Conservation (phyloP, 1,140 invertebrate species). For the Drosophila paulistorum region DNA sequence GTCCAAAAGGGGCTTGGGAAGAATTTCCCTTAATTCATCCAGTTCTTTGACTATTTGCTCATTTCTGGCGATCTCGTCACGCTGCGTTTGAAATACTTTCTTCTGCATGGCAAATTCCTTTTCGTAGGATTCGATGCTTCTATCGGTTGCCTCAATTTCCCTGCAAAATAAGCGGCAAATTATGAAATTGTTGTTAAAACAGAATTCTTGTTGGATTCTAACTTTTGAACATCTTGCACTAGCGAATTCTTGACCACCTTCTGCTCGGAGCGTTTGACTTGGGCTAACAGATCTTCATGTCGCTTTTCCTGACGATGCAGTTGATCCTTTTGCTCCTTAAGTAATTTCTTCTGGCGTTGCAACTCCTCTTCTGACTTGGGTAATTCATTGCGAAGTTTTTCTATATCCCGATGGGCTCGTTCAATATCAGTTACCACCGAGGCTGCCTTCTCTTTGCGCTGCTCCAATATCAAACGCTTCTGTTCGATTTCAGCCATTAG, state of each 20-base stretch:
- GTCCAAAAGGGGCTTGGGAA: slow-evolving; percentile 31
- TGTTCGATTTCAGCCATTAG: slow-evolving; percentile 27
- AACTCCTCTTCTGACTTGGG: slow-evolving; percentile 27
- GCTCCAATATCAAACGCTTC: slow-evolving; percentile 42
- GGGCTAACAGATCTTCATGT: slow-evolving; percentile 27
- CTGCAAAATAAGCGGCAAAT: slow-evolving; percentile 14
- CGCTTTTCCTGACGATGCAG: slow-evolving; percentile 27
- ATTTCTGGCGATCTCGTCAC: slow-evolving; percentile 41
- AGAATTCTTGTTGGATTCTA: not conserved
- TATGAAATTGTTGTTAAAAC: not conserved
- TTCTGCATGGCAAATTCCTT: slow-evolving; percentile 35
- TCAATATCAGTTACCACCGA: slow-evolving; percentile 20
- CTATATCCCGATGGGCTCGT: slow-evolving; percentile 30
- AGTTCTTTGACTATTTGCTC: slow-evolving; percentile 37
- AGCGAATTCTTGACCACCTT: slow-evolving; percentile 54
- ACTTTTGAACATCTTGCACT: slow-evolving; percentile 45
- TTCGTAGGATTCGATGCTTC: slow-evolving; percentile 41
- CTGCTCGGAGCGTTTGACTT: slow-evolving; percentile 43
- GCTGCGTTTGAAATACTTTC: slow-evolving; percentile 38
- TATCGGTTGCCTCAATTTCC: slow-evolving; percentile 26
- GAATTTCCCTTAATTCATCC: slow-evolving; percentile 38
- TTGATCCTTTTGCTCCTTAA: slow-evolving; percentile 17
- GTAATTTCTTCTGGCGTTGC: slow-evolving; percentile 16
- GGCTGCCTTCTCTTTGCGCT: slow-evolving; percentile 23
- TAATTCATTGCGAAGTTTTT: slow-evolving; percentile 34